Base-by-base conservation (phyloP, 1,140 invertebrate genomes). In the Drosophila subpulchrella region DNA sequence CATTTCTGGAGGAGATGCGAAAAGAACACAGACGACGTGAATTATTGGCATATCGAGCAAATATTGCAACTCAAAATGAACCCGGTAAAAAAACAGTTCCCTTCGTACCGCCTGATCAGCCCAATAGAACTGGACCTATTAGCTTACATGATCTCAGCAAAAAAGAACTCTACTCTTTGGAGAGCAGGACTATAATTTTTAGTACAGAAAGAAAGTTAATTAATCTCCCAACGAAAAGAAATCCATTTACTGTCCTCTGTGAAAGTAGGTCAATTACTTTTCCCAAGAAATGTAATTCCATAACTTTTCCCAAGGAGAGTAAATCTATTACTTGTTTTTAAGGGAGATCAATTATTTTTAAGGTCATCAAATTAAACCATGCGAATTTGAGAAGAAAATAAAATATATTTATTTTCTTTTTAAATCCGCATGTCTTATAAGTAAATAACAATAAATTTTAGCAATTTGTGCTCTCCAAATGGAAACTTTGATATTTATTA, bases 1-100 rank as follows among this genome's bases (percentile, higher is more conserved):
- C 78, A 0, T 75, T 75, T 5, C 46, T 85, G 8, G 24, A 7
- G 2, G 12, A 71, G 30, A 82, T 88, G 75, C 67, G 56, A 13
- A 50, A 27, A 8, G 58, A 86, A 7, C 13, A 50, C 15, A 71
- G 59, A 10, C 83, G 78, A 0, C 42, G 56, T 5, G 75, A 85
- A 27, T 13, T 88, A 8, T 48, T 57, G 36, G 61, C 68, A 11
- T 88, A 78, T n/a, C 56, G 80, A 7, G 15, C 32, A 7, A 24
- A 58, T 32, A 32, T 27, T 4, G 41, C 46, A 27, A 34, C 8
- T 32, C 15, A 6, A 0, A 4, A 12, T 30, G 20, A 34, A n/a
- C 3, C 11, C 34, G 17, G 2, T n/a, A 20, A 20, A 13, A 7
- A 1, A 4, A 10, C 10, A 11, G 5, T 17, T 2, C 5, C 30